Evolutionary conservation across 92 coral and sea anemone genomes (phyloP), one percentile per base, ranked within the genome.

Genomic region (Umimayanthus kanabou): DNA sequence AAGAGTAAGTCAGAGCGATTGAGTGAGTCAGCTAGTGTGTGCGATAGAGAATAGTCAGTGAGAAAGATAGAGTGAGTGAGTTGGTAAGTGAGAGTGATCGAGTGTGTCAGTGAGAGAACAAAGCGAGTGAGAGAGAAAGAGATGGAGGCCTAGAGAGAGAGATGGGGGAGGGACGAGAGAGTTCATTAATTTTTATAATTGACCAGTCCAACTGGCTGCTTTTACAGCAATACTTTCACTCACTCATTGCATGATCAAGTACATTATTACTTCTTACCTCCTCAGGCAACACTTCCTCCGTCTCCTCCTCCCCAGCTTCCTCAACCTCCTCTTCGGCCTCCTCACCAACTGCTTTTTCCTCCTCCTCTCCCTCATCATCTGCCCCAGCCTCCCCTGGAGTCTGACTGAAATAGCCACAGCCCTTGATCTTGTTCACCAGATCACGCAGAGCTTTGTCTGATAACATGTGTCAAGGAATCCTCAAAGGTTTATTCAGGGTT

Each of bases 331-430:
- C 91, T 30, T 88, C 80, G 11, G 49, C 88, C 39, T 88, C 96
- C 45, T 89, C 95, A 6, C 73, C 91, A 53, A 85, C 90, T 15
- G 70, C 93, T 69, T 67, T 93, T 49, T 81, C 93, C 71, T 90
- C 93, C 43, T 89, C 94, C 45, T 81, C 93, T 50, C 77, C 81
- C 0, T 73, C 92, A 9, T 79, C 94, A 0, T 84, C 87, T 37
- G 81, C 91, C 15, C 88, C 96, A n/a, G 77, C 91, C 25, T 89
- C 96, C 53, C 87, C 88, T 5, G 90, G 77, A 0, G 91, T 65
- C 73, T 93, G 91, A 29, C 73, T 87, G 88, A 97, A 97, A 79
- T 97, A 97, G 2, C 93, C 98, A 88, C 97, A 93, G 53, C 90
- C 87, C 73, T 91, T 94, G 88, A 97, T 97, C 20, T 92, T 91